Base-by-base conservation (phyloP, 1,140 invertebrate genomes). In the Amyelois transitella region DNA sequence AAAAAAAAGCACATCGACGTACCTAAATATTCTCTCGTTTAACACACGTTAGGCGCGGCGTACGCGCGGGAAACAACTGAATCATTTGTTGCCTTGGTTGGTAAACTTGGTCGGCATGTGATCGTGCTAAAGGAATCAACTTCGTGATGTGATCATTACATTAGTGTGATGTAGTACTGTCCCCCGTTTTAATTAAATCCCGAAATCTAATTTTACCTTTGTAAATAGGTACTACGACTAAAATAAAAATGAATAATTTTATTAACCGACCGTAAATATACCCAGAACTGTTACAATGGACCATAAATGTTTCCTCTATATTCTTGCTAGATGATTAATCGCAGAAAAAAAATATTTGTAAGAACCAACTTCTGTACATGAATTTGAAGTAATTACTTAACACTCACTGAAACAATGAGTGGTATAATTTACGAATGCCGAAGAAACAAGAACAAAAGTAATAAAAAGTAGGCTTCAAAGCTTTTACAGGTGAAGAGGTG, bases 21-120 rank as follows among this genome's bases (percentile, higher is more conserved):
- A 25, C 6, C n/a, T 2, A 38, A 14, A 5, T 0, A 18, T 45
- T 7, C 18, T 48, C 5, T 21, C 12, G 18, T 19, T 19, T 19
- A 45, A 19, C 20, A 77, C 72, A 84, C 80, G 81, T 81, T 61
- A 25, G 18, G 65, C 81, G 81, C 83, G 75, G 59, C 51, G 54
- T 43, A 63, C 81, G 83, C 81, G 80, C 81, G 60, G 54, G 58
- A 69, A 66, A 60, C 65, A 69, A 86, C 80, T 81, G 73, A 71
- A 21, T 20, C 18, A 48, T 38, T 38, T 14, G 32, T 14, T 14
- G 32, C 57, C 44, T 64, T 55, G 44, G 51, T 56, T 60, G 38
- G 66, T 66, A 48, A 80, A 74, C 78, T 86, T 84, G 81, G 83
- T 74, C 61, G 69, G 60, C 83, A 86, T 86, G 83, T 86, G 83